Percentiles rank a stretch among this genome's conserved stretches.
Conservation (phyloP, 2,113 vertebrate genomes). For the Sminthopsis crassicaudata region DNA sequence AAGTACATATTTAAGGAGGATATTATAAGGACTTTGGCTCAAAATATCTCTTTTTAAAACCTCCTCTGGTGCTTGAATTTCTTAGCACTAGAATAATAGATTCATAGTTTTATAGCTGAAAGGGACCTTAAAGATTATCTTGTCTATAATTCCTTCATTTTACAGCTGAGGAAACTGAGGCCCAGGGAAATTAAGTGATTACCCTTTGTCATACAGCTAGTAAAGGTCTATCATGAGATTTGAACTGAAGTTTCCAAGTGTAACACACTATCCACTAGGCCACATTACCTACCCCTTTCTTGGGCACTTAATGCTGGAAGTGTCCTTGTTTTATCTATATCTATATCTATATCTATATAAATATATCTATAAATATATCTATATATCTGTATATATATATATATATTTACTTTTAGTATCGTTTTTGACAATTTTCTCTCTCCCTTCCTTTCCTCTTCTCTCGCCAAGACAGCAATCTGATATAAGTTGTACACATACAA, state of each 20-base stretch:
- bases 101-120: neutral
- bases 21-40: neutral
- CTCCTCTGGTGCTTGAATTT: neutral
- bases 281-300: neutral
- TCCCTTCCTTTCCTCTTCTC: too few relatives aligned
- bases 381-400: too few relatives aligned
- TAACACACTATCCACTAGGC: neutral
- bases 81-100: neutral
- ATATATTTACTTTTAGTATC: too few relatives aligned
- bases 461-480: too few relatives aligned
- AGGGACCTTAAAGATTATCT: neutral
- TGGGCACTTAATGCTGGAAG: neutral
- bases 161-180: neutral
- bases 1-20: neutral
- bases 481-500: too few relatives aligned
- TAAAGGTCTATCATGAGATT: neutral
- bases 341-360: too few relatives aligned
- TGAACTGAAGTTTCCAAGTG: neutral
- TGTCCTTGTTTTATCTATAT: too few relatives aligned
- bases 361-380: too few relatives aligned
- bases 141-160: neutral
- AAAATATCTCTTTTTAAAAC: neutral
- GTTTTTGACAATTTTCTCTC: too few relatives aligned
- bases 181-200: neutral
- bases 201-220: neutral